Base-by-base conservation (phyloP, 2,113 vertebrate species). In the Dipodomys merriami region DNA sequence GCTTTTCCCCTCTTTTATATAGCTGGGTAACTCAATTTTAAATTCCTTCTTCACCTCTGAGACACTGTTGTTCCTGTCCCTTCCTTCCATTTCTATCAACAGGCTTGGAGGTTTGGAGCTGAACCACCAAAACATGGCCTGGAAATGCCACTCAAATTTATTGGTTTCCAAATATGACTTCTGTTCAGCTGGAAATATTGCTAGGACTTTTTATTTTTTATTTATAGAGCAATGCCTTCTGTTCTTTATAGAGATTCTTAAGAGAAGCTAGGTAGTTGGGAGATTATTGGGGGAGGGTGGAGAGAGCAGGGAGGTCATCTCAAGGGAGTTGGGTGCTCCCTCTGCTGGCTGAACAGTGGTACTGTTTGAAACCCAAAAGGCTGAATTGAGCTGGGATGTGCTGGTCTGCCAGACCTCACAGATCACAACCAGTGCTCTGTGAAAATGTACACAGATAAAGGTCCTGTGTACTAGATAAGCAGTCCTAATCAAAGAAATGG, bases 131-230 rank as follows among this genome's bases (percentile, higher is more conserved):
- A 88, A 69, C 60, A 67, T 18, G 71, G 33, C 94, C 94, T 91
- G 60, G 71, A 96, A 96, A 80, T 85, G 93, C 46, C 85, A 68
- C 72, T 93, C 86, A 69, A 0, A 18, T 71, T 81, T 76, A 74
- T 74, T 72, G 23, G 65, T 64, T 94, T 94, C 84, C 88, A 96
- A 82, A 71, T 87, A 64, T 1, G n/a, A 33, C 49, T 94, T 83
- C 87, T 33, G 22, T 94, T 79, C n/a, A 35, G 44, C 88, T 95
- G 82, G 30, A 94, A 94, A 96, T 91, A 95, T 90, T 25, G 33
- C 60, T 44, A 29, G 88, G 25, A 35, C 12, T 49, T 60, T 93
- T 96, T 39, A 39, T 39, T 39, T 39, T 93, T 95, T 82, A 94
- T 91, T 88, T 94, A 80, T 69, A 60, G 78, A 83, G 20, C 69